phyloP scores from a whole-genome alignment of 2,113 vertebrate species.

The Excalfactoria chinensis region DNA sequence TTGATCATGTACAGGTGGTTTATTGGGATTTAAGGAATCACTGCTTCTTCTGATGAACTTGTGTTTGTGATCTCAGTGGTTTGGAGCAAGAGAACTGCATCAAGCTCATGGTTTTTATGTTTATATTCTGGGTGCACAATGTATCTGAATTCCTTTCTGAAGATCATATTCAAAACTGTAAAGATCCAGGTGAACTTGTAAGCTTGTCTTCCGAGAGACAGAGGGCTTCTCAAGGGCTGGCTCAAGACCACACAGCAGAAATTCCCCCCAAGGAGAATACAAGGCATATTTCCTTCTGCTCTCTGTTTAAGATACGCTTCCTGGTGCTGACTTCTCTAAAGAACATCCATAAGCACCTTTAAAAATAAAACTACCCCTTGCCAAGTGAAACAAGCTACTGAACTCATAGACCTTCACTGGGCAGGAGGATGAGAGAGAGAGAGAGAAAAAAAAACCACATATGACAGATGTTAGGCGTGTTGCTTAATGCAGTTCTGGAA shows the following conservation, averaged over 20 bases:
- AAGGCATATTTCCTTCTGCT: background rate
- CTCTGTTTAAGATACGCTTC: background rate
- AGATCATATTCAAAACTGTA: background rate
- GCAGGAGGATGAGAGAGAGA: background rate
- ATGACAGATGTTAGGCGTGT: background rate
- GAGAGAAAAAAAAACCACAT: background rate
- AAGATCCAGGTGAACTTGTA: background rate
- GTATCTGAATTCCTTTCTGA: background rate
- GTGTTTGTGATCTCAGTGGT: background rate
- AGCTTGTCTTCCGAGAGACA: background rate
- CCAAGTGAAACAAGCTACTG: background rate
- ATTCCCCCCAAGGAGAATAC: background rate
- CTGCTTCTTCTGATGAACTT: background rate
- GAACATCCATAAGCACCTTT: background rate
- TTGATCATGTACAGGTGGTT: background rate
- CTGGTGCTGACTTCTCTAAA: background rate
- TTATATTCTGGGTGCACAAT: rapidly evolving
- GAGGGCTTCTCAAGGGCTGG: background rate
- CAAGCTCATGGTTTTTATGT: background rate
- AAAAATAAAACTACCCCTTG: background rate
- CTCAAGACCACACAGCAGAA: background rate
- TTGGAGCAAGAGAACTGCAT: background rate
- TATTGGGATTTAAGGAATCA: background rate
- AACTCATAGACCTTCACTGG: background rate
- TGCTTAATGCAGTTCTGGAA: slow-evolving; percentile 11